These are phyloP conservation scores for Macrocentrus cingulum DNA, from an alignment of 1,140 invertebrate species.

Conservation along the genomic window DNA sequence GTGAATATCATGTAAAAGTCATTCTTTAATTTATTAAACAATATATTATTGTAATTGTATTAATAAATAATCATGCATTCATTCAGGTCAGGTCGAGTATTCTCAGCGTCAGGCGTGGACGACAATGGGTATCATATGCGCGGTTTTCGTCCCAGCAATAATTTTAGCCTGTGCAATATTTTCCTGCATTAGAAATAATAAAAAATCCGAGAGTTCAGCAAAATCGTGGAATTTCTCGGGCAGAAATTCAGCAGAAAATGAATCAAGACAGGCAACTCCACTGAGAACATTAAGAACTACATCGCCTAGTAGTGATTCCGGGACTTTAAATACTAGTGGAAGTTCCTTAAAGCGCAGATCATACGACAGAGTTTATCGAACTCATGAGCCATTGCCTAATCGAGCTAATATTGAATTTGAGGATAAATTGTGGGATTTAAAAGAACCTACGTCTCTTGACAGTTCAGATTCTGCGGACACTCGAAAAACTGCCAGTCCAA, in stretches of 20 bases:
- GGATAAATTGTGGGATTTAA: constrained; percentile 76
- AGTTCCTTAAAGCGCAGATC: constrained; percentile 65
- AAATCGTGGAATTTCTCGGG: constrained; percentile 49
- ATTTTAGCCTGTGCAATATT: constrained; percentile 34
- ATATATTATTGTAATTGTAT: too few relatives aligned
- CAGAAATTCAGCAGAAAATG: constrained; percentile 39
- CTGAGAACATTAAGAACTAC: constrained; percentile 39
- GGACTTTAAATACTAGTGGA: constrained; percentile 42
- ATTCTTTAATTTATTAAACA: too few relatives aligned
- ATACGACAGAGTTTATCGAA: constrained; percentile 79
- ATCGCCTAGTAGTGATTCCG: constrained; percentile 40
- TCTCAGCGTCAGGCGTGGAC: constrained; percentile 52
- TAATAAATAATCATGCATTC: too few relatives aligned
- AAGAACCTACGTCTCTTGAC: constrained; percentile 63
- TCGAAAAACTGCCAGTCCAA: constrained; percentile 44
- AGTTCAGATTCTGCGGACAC: constrained; percentile 50
- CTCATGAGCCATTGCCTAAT: constrained; percentile 77
- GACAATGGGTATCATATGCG: constrained; percentile 49
- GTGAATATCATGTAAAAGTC: too few relatives aligned
- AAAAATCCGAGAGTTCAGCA: constrained; percentile 31
- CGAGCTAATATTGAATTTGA: constrained; percentile 77
- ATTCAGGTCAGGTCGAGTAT: constrained; percentile 53
- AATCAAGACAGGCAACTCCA: constrained; percentile 34
- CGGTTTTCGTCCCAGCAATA: constrained; percentile 42
- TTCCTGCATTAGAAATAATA: constrained; percentile 36